Percentiles rank a stretch among this genome's conserved stretches.
These are phyloP conservation scores for Monochamus saltuarius DNA, from an alignment of 1,140 invertebrate genomes.

Conservation along the genomic window DNA sequence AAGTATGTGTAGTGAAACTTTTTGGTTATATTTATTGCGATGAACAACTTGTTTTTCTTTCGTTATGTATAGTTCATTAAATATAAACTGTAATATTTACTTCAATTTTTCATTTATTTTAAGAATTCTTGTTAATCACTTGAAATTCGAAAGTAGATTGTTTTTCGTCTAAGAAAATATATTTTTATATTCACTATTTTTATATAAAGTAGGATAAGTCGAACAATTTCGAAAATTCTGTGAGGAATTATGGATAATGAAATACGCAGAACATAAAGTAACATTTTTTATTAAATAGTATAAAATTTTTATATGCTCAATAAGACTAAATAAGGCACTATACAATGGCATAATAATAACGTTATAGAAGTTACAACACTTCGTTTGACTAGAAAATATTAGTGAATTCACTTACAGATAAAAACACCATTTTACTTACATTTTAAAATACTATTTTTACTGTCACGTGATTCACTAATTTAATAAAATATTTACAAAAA, in stretches of 20 bases:
- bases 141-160: no score
- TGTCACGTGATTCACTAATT: background rate
- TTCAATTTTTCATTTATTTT: no score
- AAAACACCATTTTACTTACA: background rate
- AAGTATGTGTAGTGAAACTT: no score
- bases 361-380: constrained; percentile 29
- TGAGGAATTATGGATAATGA: background rate
- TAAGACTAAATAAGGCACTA: constrained; percentile 47
- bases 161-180: no score
- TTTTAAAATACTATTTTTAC: constrained; percentile 5
- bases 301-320: constrained; percentile 42
- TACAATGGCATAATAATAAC: constrained; percentile 47
- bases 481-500: constrained; percentile 39
- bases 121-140: no score
- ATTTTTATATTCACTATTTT: no score
- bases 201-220: no score
- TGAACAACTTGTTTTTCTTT: no score
- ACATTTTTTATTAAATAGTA: constrained; percentile 41
- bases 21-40: no score
- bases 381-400: constrained; percentile 40
- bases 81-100: no score
- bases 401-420: background rate
- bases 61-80: no score
- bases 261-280: constrained; percentile 12
- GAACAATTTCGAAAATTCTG: no score